These are phyloP conservation scores for Xanthorhoe spadicearia DNA, from an alignment of 2,888 invertebrate genomes.

Conservation along the genomic window DNA sequence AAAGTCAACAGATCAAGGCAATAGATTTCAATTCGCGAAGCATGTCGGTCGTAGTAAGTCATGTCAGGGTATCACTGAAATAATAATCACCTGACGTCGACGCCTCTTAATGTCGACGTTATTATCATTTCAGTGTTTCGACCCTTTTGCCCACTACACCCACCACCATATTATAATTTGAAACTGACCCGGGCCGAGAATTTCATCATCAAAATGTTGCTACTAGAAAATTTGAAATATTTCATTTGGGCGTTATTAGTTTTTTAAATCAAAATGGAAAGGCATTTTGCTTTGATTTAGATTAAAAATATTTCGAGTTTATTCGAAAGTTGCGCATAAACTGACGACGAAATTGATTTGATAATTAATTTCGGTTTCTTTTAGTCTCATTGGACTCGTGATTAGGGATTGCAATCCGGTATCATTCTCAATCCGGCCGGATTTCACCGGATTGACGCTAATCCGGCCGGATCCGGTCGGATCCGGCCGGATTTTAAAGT, in stretches of 20 bases:
- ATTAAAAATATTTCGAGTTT: not conserved
- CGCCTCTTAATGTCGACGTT: conserved; percentile 44
- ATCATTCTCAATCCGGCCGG: no score
- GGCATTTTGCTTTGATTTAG: not conserved
- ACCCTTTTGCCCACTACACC: conserved; percentile 40
- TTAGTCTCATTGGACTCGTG: no score
- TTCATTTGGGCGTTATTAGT: conserved; percentile 3
- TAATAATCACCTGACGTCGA: conserved; percentile 52
- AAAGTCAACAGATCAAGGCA: not conserved
- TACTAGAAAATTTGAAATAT: not conserved
- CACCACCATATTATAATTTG: conserved; percentile 28
- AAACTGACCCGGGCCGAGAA: conserved; percentile 26
- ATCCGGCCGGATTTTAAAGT: no score
- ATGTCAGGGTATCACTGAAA: conserved; percentile 53
- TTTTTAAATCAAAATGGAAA: not conserved
- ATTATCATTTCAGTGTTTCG: conserved; percentile 43
- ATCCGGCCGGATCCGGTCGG: no score
- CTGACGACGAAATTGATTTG: not conserved
- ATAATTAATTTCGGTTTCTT: no score
- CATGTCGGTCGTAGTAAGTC: conserved; percentile 27
- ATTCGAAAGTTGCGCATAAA: not conserved
- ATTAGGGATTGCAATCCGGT: no score
- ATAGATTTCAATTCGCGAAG: conserved; percentile 23
- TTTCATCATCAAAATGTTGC: conserved; percentile 35
- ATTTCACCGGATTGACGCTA: no score